Base-by-base conservation (phyloP, 2,888 invertebrate genomes). In the Pandemis cinnamomeana region DNA sequence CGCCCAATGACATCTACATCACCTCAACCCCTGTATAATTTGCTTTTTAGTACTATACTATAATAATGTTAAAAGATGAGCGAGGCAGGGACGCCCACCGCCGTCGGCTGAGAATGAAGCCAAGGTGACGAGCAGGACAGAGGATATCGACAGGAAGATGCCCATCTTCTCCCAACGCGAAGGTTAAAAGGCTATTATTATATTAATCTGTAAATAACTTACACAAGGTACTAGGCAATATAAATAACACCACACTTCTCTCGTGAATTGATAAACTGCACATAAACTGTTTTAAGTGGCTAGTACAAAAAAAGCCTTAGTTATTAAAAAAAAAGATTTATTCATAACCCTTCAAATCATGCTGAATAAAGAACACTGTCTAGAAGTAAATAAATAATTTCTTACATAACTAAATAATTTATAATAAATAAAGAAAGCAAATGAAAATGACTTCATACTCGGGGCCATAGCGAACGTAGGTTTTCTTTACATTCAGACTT, bases 61-160 rank as follows among this genome's bases (percentile, higher is more conserved):
- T 11, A 46, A 44, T 11, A 46, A 36, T 36, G 27, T 36, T 46
- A 10, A 51, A 51, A 51, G 51, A 51, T n/a, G 51, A n/a, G 13
- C 6, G n/a, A 63, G 41, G 58, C 15, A 46, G 44, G 46, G 46
- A 58, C 58, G 44, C 13, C 60, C 46, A 13, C 71, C 11, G 66
- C 69, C 46, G 63, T 4, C 60, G 67, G 41, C 69, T 20, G 67
- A 69, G 70, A 77, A 76, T 75, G 67, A 70, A 71, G 67, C 71
- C 79, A 78, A 82, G 81, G 81, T 77, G 74, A 78, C 72, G 46
- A 67, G 75, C 75, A 66, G 72, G 75, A 79, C 77, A 76, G 77
- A 79, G 79, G 78, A 63, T 76, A 77, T 73, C 78, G 80, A 81
- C 82, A 81, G 82, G 82, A 82, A 77, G 81, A 55, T 76, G 69